Base-by-base conservation (phyloP, 2,888 invertebrate genomes). In the Linhomoeus sp. region DNA sequence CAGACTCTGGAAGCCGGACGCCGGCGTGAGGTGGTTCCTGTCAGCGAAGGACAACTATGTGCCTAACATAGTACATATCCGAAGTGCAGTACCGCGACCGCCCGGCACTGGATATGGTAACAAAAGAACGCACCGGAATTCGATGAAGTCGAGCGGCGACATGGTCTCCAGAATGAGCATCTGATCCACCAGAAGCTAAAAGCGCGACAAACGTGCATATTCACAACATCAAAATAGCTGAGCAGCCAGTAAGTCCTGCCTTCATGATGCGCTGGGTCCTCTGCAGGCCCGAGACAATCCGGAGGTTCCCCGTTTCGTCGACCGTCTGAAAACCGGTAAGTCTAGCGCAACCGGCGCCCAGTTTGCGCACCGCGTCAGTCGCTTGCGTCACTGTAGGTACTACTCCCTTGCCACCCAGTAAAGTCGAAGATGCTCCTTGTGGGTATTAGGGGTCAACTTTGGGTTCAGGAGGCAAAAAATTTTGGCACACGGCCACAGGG, bases 121-220 rank as follows among this genome's bases (percentile, higher is more conserved):
- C 15, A 35, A 17, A 49, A 17, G 20, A 35, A 41, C 47, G 51
- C 50, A 69, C 70, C 73, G 63, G 68, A 97, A 97, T 61, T 92
- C 92, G 80, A 97, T 84, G 63, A 97, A 97, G 68, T 97, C 97
- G 49, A 92, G 68, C 0, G 97, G 92, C 0, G 92, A 90, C 97
- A 97, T 97, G 0, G 94, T 94, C 69, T 97, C 97, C 55, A 97
- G 69, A 55, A 97, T 88, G 70, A 82, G 80, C 39, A 97, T 87
- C 72, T 97, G 94, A 63, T 97, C 94, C 37, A 85, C 87, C 43
- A 94, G 73, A 1, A 94, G 72, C 87, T 92, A 70, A 12, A 69
- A 63, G 50, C 9, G 7, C 20, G 29, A 29, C 29, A 29, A 29
- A 37, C 17, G 40, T 14, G 45, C 43, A 5, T 12, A n/a, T 29